A percentile compares a stretch with the other conserved stretches of the same genome.
Evolutionary conservation across 2,797 vertebrate genomes (phyloP).

Genomic region (Enteromius trimaculatus): DNA sequence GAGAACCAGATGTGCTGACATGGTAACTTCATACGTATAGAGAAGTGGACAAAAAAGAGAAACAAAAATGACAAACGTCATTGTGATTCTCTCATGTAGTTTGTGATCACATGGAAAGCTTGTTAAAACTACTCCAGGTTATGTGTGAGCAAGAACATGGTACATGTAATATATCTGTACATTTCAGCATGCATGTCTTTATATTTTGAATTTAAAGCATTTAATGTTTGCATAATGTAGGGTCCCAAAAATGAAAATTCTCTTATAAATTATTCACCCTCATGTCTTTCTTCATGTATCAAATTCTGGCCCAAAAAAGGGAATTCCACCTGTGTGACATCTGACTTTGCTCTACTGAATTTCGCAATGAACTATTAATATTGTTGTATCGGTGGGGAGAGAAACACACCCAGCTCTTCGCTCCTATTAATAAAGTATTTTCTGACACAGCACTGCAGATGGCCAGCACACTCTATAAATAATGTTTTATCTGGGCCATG

Average conservation of each 20-base stretch:
- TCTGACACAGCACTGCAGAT: conserved; percentile 60
- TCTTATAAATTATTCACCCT: too few species aligned
- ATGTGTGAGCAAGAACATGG: not conserved
- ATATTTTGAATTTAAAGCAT: not conserved
- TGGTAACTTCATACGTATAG: not conserved
- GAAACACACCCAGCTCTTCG: conserved; percentile 37
- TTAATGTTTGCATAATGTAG: not conserved
- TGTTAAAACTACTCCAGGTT: not conserved
- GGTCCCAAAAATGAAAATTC: too few species aligned
- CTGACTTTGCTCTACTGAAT: conserved; percentile 22
- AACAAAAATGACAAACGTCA: not conserved
- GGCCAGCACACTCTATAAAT: conserved; percentile 74
- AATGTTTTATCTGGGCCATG: conserved; percentile 73
- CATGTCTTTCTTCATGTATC: not conserved
- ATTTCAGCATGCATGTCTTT: not conserved
- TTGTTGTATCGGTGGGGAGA: conserved; percentile 46
- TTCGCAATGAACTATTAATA: conserved; percentile 65
- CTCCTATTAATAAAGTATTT: conserved; percentile 45
- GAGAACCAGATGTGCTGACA: not conserved
- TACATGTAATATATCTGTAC: not conserved
- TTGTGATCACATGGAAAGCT: not conserved
- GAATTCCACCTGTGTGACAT: not conserved
- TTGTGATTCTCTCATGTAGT: not conserved
- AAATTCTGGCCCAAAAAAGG: not conserved
- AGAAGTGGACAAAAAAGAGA: conserved; percentile 21